Conservation (phyloP, 2,888 invertebrate species). For the Drosophila longiperda region DNA sequence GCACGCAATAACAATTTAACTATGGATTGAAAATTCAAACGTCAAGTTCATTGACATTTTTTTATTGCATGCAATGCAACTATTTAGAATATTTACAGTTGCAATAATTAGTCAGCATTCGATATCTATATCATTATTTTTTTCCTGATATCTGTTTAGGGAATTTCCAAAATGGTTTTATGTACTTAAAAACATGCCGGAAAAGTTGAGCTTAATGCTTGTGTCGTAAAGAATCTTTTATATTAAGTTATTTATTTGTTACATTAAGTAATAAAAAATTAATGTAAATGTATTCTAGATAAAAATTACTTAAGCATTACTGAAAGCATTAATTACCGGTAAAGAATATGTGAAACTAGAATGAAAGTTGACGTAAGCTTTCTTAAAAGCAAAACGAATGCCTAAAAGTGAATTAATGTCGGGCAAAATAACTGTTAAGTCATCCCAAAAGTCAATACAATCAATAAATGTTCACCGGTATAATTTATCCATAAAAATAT, state of each 20-base stretch:
- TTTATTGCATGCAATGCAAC: slow-evolving; percentile 31
- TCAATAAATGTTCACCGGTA: not conserved
- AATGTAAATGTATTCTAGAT: not conserved
- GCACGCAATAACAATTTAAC: slow-evolving; percentile 26
- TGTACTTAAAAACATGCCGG: slow-evolving; percentile 1
- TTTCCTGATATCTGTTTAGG: not conserved
- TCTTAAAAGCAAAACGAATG: not conserved
- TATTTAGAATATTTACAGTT: slow-evolving; percentile 8
- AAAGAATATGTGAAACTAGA: not conserved
- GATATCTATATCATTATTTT: not conserved
- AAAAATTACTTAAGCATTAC: not conserved
- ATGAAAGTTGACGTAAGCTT: not conserved
- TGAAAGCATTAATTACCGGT: not conserved
- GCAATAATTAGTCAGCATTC: slow-evolving; percentile 12
- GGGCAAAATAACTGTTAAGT: not conserved
- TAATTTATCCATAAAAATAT: not conserved
- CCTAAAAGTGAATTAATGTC: not conserved
- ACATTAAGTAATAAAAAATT: not conserved
- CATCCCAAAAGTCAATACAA: not conserved
- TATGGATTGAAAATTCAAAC: slow-evolving; percentile 35
- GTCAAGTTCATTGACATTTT: slow-evolving; percentile 53
- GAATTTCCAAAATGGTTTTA: slow-evolving; percentile 9
- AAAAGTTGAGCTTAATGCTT: not conserved
- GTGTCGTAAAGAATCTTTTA: not conserved
- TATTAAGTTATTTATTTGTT: not conserved